Percentiles rank a stretch among this genome's conserved stretches.
Evolutionary conservation across 2,888 invertebrate genomes (phyloP).

Genomic region (Drosophila emarginata): DNA sequence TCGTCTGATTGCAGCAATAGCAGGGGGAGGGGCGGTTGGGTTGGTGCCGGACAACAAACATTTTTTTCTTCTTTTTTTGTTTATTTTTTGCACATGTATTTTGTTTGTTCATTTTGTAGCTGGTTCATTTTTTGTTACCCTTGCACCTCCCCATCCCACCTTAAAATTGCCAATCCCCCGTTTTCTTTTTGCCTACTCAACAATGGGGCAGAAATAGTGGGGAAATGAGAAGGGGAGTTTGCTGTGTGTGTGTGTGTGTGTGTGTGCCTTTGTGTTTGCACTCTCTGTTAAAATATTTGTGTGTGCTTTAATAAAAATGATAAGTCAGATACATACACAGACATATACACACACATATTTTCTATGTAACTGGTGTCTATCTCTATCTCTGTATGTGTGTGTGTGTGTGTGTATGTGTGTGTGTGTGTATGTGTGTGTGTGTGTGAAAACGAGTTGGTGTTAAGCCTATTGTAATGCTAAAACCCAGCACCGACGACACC

Average conservation of each 20-base stretch:
- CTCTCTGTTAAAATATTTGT: slow-evolving; percentile 56
- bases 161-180: background rate
- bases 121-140: background rate
- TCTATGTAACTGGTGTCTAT: no score
- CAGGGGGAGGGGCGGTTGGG: background rate
- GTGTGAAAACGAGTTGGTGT: slow-evolving; percentile 8
- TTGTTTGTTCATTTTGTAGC: slow-evolving; percentile 12
- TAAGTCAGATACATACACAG: slow-evolving; percentile 45
- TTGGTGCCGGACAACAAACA: slow-evolving; percentile 4
- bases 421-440: background rate
- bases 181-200: slow-evolving; percentile 49
- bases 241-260: slow-evolving; percentile 43
- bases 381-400: no score
- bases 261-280: slow-evolving; percentile 51
- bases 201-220: slow-evolving; percentile 24
- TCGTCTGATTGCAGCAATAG: slow-evolving; percentile 1
- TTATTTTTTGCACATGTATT: slow-evolving; percentile 30
- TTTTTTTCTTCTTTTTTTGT: background rate
- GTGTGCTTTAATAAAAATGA: slow-evolving; percentile 62
- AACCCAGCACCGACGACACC: slow-evolving; percentile 35
- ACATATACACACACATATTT: background rate
- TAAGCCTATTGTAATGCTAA: slow-evolving; percentile 52
- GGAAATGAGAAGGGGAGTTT: no score
- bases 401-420: slow-evolving; percentile 1
- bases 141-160: background rate